Evolutionary conservation across 2,113 vertebrate species (phyloP).

Genomic region (Nothoprocta perdicaria): DNA sequence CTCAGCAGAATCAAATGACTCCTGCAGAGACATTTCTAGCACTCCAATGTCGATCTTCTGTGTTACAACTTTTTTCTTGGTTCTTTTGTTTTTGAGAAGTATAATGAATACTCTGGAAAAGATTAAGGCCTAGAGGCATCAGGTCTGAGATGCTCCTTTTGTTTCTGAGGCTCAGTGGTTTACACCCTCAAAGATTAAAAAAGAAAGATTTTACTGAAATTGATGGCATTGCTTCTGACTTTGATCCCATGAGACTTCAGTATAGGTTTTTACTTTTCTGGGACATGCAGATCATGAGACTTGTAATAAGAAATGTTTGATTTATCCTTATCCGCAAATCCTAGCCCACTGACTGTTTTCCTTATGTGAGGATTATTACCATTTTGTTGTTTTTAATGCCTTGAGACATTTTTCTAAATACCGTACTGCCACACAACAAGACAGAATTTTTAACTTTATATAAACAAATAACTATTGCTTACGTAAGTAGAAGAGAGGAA

Average conservation of each 20-base stretch:
- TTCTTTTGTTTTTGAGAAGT: not conserved
- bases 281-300: not conserved
- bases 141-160: not conserved
- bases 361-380: not conserved
- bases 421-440: not conserved
- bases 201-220: not conserved
- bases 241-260: not conserved
- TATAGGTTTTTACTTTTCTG: not conserved
- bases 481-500: not conserved
- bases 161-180: not conserved
- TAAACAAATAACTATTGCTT: not conserved
- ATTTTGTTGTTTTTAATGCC: not conserved
- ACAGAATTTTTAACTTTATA: not conserved
- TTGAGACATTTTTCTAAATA: not conserved
- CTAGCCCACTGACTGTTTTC: not conserved
- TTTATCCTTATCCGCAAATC: not conserved
- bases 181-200: not conserved
- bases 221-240: not conserved
- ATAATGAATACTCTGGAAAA: not conserved
- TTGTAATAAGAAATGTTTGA: not conserved
- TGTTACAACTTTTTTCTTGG: not conserved
- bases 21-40: not conserved
- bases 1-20: constrained; percentile 12
- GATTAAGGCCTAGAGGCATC: not conserved
- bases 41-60: constrained; percentile 14